Evolutionary conservation across 64 coral and sea anemone species (phyloP).

Genomic region (Exaiptasia diaphana): DNA sequence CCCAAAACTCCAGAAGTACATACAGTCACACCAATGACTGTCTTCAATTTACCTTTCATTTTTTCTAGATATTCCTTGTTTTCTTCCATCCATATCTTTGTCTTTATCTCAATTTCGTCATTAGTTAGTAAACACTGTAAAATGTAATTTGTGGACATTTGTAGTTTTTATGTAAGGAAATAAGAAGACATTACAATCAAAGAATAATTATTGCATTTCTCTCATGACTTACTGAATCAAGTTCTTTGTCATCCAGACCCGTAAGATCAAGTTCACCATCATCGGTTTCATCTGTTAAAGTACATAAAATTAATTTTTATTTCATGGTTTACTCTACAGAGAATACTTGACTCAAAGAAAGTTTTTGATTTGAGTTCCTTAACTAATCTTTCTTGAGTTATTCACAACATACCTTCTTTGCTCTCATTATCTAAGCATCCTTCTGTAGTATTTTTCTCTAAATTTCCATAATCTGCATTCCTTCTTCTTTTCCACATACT

Average conservation of each 20-base stretch:
- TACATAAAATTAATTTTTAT: not conserved
- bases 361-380: too few relatives aligned
- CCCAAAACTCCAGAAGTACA: too few relatives aligned
- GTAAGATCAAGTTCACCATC: conserved; percentile 46
- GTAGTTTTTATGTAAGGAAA: too few relatives aligned
- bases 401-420: too few relatives aligned
- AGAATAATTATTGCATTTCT: too few relatives aligned
- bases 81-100: conserved; percentile 99
- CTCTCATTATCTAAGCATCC: too few relatives aligned
- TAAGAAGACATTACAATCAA: too few relatives aligned
- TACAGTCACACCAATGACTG: not conserved
- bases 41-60: conserved; percentile 57
- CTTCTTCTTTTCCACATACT: not conserved
- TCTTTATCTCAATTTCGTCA: conserved; percentile 88
- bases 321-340: too few relatives aligned
- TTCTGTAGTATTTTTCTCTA: too few relatives aligned
- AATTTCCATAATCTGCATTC: not conserved
- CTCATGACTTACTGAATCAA: conserved; percentile 59
- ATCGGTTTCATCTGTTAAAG: conserved; percentile 5
- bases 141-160: too few relatives aligned
- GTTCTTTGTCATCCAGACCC: conserved; percentile 68
- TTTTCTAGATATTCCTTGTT: conserved; percentile 96
- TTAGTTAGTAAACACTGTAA: conserved; percentile 81
- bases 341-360: too few relatives aligned
- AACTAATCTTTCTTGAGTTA: too few relatives aligned